Conservation (phyloP, 2,797 vertebrate genomes). For the Moxostoma hubbsi region DNA sequence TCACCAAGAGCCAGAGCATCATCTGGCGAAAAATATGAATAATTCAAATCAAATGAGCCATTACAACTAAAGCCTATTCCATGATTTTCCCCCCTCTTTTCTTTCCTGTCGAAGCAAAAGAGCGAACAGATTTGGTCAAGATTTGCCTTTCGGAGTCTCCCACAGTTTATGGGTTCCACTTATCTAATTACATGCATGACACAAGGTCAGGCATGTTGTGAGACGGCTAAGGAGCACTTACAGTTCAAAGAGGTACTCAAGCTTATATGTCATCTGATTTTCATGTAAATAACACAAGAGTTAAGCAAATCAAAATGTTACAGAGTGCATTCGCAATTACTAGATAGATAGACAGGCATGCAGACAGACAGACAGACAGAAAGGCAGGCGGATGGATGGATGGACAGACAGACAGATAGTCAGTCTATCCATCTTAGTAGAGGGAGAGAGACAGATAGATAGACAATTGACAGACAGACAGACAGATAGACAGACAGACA, state of each 20-base stretch:
- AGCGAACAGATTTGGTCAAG: conserved; percentile 24
- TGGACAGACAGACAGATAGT: background rate
- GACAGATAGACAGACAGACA: background rate
- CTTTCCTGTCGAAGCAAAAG: conserved; percentile 15
- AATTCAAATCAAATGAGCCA: conserved; percentile 52
- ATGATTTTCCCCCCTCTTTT: background rate
- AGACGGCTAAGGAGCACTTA: conserved; percentile 36
- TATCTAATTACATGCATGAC: conserved; percentile 57
- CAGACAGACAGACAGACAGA: background rate
- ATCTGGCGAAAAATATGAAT: conserved; percentile 56
- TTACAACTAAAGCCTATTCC: conserved; percentile 44
- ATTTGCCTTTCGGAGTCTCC: conserved; percentile 40
- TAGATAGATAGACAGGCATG: background rate
- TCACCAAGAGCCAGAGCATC: conserved; percentile 42
- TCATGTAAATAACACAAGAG: conserved; percentile 40
- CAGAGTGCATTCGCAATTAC: conserved; percentile 14
- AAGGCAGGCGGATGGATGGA: background rate
- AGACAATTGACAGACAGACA: background rate
- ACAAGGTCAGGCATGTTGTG: conserved; percentile 49
- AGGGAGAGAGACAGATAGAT: background rate
- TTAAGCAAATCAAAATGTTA: conserved; percentile 30
- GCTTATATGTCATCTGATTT: conserved; percentile 53
- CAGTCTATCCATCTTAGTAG: background rate
- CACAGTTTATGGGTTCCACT: conserved; percentile 52
- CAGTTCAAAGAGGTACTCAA: conserved; percentile 47